phyloP scores from a whole-genome alignment of 2,888 invertebrate species.

The Trachelus troglodyta region DNA sequence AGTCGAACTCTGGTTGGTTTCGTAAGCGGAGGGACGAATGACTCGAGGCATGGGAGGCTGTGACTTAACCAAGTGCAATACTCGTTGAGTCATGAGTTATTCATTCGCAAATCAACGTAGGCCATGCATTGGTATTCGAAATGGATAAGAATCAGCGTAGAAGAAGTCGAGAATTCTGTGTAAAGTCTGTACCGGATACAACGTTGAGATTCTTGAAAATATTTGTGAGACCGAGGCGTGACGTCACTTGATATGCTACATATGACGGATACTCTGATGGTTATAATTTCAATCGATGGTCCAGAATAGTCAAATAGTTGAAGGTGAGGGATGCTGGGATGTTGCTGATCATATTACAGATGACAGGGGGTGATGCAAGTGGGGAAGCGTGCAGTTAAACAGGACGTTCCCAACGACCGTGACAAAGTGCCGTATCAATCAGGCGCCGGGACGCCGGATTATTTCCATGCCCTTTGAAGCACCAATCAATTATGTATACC shows the following conservation, averaged over 20 bases:
- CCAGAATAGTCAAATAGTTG: background rate
- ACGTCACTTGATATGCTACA: background rate
- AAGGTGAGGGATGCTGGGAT: background rate
- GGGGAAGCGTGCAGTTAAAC: background rate
- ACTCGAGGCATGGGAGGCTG: background rate
- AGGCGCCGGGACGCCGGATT: slow-evolving; percentile 30
- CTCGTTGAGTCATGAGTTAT: slow-evolving; percentile 1
- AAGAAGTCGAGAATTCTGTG: background rate
- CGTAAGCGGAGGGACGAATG: background rate
- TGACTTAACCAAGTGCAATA: background rate
- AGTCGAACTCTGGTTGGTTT: background rate
- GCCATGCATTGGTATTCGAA: background rate
- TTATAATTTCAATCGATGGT: background rate
- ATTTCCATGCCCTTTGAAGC: slow-evolving; percentile 40
- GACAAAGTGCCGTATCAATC: background rate
- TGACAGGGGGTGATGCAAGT: background rate
- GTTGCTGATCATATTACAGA: background rate
- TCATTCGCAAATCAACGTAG: background rate
- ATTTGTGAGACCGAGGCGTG: background rate
- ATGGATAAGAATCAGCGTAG: background rate
- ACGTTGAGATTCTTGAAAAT: background rate
- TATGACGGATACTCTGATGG: background rate
- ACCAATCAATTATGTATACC: slow-evolving; percentile 43
- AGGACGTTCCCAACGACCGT: background rate
- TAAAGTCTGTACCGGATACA: background rate